phyloP scores from a whole-genome alignment of 2,888 invertebrate species.

The Temnothorax ravouxi region DNA sequence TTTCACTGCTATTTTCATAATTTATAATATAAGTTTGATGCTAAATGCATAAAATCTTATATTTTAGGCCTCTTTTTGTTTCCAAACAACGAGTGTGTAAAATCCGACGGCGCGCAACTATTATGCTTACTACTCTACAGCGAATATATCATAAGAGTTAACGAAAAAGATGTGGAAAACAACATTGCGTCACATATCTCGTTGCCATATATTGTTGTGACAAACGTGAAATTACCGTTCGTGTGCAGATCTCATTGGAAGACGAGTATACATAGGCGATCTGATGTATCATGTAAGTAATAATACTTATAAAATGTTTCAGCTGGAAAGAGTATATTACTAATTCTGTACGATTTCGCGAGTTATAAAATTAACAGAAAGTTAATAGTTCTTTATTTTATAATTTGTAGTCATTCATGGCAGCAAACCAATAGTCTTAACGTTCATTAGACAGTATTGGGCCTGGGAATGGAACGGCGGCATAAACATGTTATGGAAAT shows the following conservation, averaged over 20 bases:
- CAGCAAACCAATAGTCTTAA: slow-evolving; percentile 72
- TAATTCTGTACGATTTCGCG: background rate
- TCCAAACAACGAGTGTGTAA: slow-evolving; percentile 87
- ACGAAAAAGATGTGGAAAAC: slow-evolving; percentile 68
- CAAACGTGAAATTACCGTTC: slow-evolving; percentile 87
- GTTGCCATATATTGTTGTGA: slow-evolving; percentile 86
- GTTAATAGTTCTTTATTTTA: background rate
- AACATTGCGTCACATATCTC: slow-evolving; percentile 84
- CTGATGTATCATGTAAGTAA: slow-evolving; percentile 80
- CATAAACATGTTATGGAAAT: slow-evolving; percentile 77
- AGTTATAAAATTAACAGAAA: background rate
- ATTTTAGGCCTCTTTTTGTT: slow-evolving; percentile 87
- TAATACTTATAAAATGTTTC: background rate
- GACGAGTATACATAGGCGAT: slow-evolving; percentile 85
- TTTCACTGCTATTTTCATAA: slow-evolving; percentile 30
- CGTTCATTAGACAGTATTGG: slow-evolving; percentile 82
- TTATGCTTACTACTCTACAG: slow-evolving; percentile 87
- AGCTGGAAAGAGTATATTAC: background rate
- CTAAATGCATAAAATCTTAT: background rate
- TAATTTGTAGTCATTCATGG: slow-evolving; percentile 75
- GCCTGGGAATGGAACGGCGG: slow-evolving; percentile 82
- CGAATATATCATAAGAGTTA: slow-evolving; percentile 83
- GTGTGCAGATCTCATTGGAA: slow-evolving; percentile 87
- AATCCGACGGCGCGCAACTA: slow-evolving; percentile 87
- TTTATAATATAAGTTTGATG: background rate